These are phyloP conservation scores for Dendrophyllia cribrosa DNA, from an alignment of 64 coral and sea anemone genomes.

Conservation along the genomic window DNA sequence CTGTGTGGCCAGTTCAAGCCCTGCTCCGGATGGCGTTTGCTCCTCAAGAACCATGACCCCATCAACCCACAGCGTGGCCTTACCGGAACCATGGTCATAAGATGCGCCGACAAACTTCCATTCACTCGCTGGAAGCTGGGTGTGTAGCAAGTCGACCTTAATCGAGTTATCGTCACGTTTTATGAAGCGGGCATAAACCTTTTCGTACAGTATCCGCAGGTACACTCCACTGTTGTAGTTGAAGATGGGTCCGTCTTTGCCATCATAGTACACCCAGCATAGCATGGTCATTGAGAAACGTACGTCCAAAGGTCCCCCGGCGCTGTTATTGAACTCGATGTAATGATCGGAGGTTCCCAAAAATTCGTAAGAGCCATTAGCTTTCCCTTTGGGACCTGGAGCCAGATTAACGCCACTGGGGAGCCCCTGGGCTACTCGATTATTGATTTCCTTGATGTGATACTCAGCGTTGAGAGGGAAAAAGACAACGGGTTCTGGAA, in stretches of 20 bases:
- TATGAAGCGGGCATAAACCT: neutral
- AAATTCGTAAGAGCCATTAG: conserved; percentile 19
- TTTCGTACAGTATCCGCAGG: neutral
- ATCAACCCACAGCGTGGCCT: neutral
- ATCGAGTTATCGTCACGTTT: neutral
- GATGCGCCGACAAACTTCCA: conserved; percentile 19
- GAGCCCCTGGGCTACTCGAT: neutral
- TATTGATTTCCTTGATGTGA: conserved; percentile 1
- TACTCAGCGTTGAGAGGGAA: neutral
- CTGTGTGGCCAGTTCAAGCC: neutral
- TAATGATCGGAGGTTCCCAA: neutral
- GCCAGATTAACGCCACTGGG: neutral
- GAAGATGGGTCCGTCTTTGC: neutral
- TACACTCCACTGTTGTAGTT: neutral
- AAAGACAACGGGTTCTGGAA: neutral
- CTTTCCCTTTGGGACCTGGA: neutral
- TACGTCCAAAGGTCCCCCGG: neutral
- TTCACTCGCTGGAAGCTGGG: neutral
- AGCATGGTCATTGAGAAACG: conserved; percentile 4
- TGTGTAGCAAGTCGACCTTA: neutral
- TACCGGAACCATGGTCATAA: neutral
- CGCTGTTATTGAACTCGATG: conserved; percentile 10
- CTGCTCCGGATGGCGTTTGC: neutral
- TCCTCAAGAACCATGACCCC: neutral
- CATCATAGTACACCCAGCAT: neutral